Conservation (phyloP, 2,113 vertebrate species). For the Budorcas taxicolor region DNA sequence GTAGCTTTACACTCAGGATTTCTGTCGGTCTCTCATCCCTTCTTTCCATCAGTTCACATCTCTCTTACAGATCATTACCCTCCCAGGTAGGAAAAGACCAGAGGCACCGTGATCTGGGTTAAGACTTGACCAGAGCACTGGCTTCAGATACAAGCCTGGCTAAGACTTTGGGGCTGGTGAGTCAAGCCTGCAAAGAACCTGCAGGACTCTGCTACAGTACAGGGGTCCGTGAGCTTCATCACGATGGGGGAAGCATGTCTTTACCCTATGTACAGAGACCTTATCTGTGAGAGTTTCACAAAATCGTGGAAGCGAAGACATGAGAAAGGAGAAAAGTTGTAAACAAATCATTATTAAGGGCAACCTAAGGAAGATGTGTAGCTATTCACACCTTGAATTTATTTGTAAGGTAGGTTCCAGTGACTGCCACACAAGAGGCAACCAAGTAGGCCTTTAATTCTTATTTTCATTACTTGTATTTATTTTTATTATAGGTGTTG, state of each 20-base stretch:
- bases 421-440: neutral
- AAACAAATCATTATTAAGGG: neutral
- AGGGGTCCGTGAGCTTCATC: accelerated
- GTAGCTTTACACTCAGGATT: neutral
- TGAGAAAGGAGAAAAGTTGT: neutral
- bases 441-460: neutral
- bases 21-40: neutral
- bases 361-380: neutral
- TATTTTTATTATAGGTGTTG: neutral
- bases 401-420: neutral
- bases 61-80: neutral
- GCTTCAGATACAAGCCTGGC: neutral
- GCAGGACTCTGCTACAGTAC: no score
- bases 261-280: accelerated
- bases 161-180: neutral
- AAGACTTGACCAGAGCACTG: neutral
- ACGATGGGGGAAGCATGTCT: neutral
- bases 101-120: neutral
- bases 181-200: neutral
- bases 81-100: neutral
- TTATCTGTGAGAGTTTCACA: neutral
- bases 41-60: neutral
- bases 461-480: neutral
- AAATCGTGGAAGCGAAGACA: neutral
- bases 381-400: neutral